These are phyloP conservation scores for Phataginus tetradactyla DNA, from an alignment of 2,797 vertebrate species.

Conservation along the genomic window DNA sequence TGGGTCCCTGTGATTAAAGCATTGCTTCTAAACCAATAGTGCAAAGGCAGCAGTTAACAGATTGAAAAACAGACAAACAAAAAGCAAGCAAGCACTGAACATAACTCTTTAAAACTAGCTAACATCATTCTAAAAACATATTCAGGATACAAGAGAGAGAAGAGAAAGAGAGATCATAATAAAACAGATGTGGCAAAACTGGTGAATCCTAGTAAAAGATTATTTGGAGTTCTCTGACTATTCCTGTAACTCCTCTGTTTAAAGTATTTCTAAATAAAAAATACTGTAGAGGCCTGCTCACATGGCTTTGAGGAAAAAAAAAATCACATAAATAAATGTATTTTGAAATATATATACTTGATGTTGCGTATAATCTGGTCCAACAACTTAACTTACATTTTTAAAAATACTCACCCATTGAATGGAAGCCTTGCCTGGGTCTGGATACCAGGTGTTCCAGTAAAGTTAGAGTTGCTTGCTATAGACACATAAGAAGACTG, in stretches of 20 bases:
- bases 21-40: background rate
- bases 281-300: background rate
- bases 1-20: background rate
- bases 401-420: constrained; percentile 92
- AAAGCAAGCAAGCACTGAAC: background rate
- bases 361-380: background rate
- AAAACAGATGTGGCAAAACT: background rate
- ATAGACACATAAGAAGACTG: constrained; percentile 96
- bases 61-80: background rate
- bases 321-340: background rate
- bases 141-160: background rate
- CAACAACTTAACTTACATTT: background rate
- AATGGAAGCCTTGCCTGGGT: constrained; percentile 95
- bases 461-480: constrained; percentile 94
- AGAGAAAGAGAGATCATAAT: background rate
- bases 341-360: constrained; percentile 16
- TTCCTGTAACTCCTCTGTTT: background rate
- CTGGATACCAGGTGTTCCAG: constrained; percentile 91
- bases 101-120: background rate
- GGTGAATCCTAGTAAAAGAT: background rate
- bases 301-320: background rate
- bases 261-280: constrained; percentile 48
- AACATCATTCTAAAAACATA: background rate
- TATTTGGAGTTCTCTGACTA: background rate
- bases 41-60: background rate